phyloP scores from a whole-genome alignment of 35 echinoderm and acorn worm species.

The Lytechinus variegatus region DNA sequence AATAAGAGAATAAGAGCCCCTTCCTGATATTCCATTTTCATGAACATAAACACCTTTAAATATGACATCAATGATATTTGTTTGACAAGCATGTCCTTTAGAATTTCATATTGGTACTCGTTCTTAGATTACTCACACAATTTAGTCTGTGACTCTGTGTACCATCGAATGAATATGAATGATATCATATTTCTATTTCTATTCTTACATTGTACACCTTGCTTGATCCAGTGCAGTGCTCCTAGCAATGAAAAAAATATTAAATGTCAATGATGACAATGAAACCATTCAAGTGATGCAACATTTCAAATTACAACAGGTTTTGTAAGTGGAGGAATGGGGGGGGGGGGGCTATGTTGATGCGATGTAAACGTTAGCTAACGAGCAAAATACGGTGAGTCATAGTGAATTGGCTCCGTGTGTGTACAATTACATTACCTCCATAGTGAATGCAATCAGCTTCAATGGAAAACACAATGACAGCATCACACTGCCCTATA shows the following conservation, averaged over 20 bases:
- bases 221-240: no score
- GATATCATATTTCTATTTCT: not conserved
- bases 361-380: not conserved
- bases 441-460: slow-evolving; percentile 13
- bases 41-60: not conserved
- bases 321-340: not conserved
- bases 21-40: not conserved
- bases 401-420: slow-evolving; percentile 25
- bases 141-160: not conserved
- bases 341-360: not conserved
- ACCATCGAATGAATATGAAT: not conserved
- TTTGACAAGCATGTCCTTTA: not conserved
- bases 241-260: not conserved
- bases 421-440: slow-evolving; percentile 27
- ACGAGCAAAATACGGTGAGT: slow-evolving; percentile 32
- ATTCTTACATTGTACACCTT: no score
- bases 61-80: not conserved
- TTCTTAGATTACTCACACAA: not conserved
- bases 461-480: slow-evolving; percentile 35
- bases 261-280: not conserved
- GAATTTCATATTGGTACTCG: not conserved
- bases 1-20: no score
- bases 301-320: not conserved
- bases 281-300: not conserved
- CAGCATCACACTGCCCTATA: not conserved